phyloP scores from a whole-genome alignment of 2,888 invertebrate genomes.

The Ptychoptera contaminata region DNA sequence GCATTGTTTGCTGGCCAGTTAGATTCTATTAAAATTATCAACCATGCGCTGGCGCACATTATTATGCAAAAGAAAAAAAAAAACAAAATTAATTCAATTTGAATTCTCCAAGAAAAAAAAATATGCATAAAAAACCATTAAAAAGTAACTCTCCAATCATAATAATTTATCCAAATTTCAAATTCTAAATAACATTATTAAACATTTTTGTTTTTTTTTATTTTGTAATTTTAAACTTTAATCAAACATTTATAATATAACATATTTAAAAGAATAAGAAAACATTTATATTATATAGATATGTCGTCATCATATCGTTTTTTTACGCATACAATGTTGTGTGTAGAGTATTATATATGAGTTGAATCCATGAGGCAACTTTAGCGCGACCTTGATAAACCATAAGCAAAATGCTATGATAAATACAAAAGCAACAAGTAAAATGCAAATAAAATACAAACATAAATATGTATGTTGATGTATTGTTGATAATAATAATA shows the following conservation, averaged over 20 bases:
- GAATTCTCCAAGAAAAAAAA: no score
- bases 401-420: background rate
- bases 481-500: no score
- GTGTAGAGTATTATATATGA: background rate
- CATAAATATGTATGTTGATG: background rate
- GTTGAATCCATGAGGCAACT: background rate
- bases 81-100: no score
- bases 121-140: no score
- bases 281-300: background rate
- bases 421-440: slow-evolving; percentile 8
- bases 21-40: no score
- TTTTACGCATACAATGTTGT: background rate
- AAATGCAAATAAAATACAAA: slow-evolving; percentile 8
- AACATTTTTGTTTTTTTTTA: background rate
- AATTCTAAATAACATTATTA: background rate
- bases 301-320: no score
- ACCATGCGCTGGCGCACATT: no score
- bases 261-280: background rate
- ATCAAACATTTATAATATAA: background rate
- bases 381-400: background rate
- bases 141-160: no score
- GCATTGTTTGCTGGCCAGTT: no score
- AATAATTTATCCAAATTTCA: no score
- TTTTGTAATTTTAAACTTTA: background rate
- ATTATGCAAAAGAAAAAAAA: no score